Percentiles rank a stretch among this genome's conserved stretches.
Evolutionary conservation across 2,797 vertebrate species (phyloP).

Genomic region (Numenius phaeopus): DNA sequence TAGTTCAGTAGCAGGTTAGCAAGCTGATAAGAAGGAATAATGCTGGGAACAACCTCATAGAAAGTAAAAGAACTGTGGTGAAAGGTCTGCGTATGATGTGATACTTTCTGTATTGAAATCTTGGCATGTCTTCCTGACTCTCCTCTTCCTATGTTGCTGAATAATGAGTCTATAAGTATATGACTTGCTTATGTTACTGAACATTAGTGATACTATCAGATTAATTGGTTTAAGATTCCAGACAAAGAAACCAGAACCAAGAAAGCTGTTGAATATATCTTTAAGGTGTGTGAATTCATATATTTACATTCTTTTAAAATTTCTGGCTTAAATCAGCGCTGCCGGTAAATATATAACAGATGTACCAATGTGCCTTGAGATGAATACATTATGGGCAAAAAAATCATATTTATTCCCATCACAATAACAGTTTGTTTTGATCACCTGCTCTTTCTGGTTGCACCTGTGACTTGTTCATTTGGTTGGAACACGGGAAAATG

Average conservation of each 20-base stretch:
- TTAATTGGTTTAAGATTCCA: background rate
- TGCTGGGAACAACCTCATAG: background rate
- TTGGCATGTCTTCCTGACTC: background rate
- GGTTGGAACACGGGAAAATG: conserved; percentile 59
- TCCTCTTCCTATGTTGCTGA: background rate
- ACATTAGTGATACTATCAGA: background rate
- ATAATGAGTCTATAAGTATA: background rate
- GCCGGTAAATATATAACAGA: conserved; percentile 70
- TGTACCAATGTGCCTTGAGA: conserved; percentile 67
- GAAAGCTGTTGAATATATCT: background rate
- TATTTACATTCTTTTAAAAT: background rate
- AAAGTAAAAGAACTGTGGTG: background rate
- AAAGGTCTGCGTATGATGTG: background rate
- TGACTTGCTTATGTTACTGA: background rate
- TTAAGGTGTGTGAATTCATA: background rate
- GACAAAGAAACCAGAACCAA: background rate
- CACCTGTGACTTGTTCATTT: conserved; percentile 76
- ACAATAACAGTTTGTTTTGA: conserved; percentile 75
- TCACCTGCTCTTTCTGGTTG: conserved; percentile 76
- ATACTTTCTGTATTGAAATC: background rate
- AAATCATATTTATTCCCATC: conserved; percentile 67
- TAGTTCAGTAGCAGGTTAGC: background rate
- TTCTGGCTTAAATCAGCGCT: conserved; percentile 12
- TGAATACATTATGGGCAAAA: conserved; percentile 70
- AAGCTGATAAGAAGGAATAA: background rate